Evolutionary conservation across 2,888 invertebrate genomes (phyloP).

Genomic region (Drosophila prostipennis): DNA sequence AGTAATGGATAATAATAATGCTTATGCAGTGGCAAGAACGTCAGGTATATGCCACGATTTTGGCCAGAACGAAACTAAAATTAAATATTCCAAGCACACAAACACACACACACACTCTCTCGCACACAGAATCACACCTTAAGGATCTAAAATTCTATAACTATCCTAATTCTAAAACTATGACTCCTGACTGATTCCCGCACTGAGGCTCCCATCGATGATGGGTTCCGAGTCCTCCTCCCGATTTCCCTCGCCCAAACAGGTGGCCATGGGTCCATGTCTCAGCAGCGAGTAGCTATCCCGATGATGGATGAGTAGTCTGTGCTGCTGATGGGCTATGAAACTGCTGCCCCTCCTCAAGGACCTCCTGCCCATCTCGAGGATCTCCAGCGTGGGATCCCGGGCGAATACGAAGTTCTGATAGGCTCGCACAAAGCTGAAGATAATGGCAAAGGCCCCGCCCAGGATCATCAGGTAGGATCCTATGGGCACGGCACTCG

Average conservation of each 20-base stretch:
- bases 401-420: conserved; percentile 89
- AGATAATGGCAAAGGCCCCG: conserved; percentile 88
- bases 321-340: conserved; percentile 83
- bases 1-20: conserved; percentile 30
- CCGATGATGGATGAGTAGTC: conserved; percentile 71
- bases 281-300: conserved; percentile 83
- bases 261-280: conserved; percentile 62
- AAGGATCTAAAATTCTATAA: conserved; percentile 14
- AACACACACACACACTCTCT: not conserved
- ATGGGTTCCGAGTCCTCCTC: conserved; percentile 77
- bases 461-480: conserved; percentile 90
- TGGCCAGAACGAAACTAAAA: conserved; percentile 64
- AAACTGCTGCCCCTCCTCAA: conserved; percentile 87
- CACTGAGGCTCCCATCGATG: conserved; percentile 49
- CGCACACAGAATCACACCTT: conserved; percentile 12
- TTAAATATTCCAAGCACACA: conserved; percentile 5
- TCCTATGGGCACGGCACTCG: conserved; percentile 88
- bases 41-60: conserved; percentile 64
- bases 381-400: conserved; percentile 88
- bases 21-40: conserved; percentile 56
- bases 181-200: conserved; percentile 51
- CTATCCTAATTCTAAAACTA: conserved; percentile 45
- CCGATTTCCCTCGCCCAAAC: conserved; percentile 58
- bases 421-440: conserved; percentile 90
- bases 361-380: conserved; percentile 91